phyloP scores from a whole-genome alignment of 2,888 invertebrate genomes.

The Drepanosiphum platanoidis region DNA sequence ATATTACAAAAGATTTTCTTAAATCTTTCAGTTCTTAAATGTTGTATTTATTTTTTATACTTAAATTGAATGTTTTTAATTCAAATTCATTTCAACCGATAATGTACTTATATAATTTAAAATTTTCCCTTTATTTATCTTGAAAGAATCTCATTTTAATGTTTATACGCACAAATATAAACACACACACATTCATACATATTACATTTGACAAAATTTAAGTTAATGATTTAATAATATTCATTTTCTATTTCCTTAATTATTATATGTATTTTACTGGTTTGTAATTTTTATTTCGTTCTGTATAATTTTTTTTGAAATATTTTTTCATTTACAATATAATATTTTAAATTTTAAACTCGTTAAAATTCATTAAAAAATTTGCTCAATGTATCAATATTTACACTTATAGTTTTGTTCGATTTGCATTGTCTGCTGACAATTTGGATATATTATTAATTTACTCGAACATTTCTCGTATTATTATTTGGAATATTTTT shows the following conservation, averaged over 20 bases:
- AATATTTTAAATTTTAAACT: background rate
- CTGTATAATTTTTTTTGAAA: background rate
- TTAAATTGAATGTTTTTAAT: constrained; percentile 7
- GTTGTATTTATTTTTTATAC: background rate
- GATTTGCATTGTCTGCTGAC: background rate
- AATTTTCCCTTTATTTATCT: background rate
- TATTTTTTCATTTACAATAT: background rate
- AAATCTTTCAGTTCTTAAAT: constrained; percentile 13
- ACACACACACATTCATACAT: background rate
- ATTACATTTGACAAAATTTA: background rate
- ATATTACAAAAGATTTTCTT: background rate
- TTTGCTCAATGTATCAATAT: background rate
- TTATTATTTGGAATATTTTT: background rate
- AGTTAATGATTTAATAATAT: constrained; percentile 11
- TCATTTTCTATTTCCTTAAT: constrained; percentile 6
- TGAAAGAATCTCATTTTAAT: constrained; percentile 30
- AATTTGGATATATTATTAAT: background rate
- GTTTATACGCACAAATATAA: background rate
- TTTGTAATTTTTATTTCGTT: background rate
- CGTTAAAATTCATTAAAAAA: background rate
- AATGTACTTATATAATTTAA: background rate
- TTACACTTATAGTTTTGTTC: background rate
- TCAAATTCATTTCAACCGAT: background rate
- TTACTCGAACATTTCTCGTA: background rate
- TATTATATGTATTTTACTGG: background rate